Base-by-base conservation (phyloP, 2,797 vertebrate species). In the Cyprinella venusta region DNA sequence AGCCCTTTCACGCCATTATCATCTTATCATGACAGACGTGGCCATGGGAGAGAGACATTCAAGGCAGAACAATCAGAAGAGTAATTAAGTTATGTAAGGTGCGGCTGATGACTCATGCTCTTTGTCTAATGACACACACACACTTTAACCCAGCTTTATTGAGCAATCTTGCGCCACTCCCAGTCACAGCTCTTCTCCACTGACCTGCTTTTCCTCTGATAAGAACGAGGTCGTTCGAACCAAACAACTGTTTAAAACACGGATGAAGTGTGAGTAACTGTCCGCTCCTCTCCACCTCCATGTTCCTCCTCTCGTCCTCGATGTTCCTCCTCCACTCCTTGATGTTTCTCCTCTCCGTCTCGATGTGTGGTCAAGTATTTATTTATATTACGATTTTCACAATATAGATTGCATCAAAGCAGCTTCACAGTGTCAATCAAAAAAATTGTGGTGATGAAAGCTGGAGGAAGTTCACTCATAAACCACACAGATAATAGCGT, bases 21-120 rank as follows among this genome's bases (percentile, higher is more conserved):
- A 52, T 33, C 40, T 67, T 56, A 70, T 71, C 40, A 24, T 33
- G 40, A 56, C 36, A 33, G 65, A 83, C 9, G 8, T 50, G 38
- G 59, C 50, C 68, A 65, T 24, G n/a, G n/a, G 54, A 78, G 42
- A 54, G 54, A 78, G 42, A 54, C 56, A 63, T 63, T 76, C 7
- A 15, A 69, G 42, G 48, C 69, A 64, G 50, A 16, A 79, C 83
- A 79, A 56, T 76, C 65, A 50, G 52, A 38, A 77, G 79, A 79
- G 68, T 80, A 71, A 85, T 86, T 72, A 76, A 72, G 86, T 89
- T 88, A 85, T 64, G 77, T 87, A 88, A 88, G 86, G 75, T 64
- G 52, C 19, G 52, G 45, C 71, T 71, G 67, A 79, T 89, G 89
- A 90, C 88, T 88, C 89, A 87, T 68, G 36, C 52, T 77, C 74